Evolutionary conservation across 2,113 vertebrate genomes (phyloP).

Genomic region (Catharus minimus): DNA sequence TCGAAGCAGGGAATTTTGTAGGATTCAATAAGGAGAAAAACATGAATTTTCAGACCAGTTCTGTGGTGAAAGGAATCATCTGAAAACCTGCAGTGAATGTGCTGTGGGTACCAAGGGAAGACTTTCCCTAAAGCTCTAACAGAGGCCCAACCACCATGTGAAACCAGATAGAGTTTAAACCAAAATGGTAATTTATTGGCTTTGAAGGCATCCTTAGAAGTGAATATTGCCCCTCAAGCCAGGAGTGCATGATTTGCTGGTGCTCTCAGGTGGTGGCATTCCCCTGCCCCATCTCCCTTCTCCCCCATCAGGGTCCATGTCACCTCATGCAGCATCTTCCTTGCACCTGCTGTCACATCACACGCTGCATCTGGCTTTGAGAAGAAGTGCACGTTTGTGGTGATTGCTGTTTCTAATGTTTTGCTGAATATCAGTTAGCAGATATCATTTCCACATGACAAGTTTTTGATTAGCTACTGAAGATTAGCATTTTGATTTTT

Average conservation of each 20-base stretch:
- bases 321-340: background rate
- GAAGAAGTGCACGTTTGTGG: background rate
- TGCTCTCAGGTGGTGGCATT: background rate
- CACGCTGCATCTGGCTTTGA: background rate
- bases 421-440: background rate
- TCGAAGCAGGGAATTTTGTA: background rate
- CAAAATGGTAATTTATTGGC: background rate
- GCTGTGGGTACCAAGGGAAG: background rate
- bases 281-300: background rate
- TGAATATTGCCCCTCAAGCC: background rate
- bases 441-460: background rate
- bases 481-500: conserved; percentile 11
- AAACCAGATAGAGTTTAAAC: background rate
- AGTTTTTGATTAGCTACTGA: conserved; percentile 11
- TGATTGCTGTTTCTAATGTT: background rate
- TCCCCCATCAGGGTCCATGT: fast-evolving
- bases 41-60: background rate
- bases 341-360: background rate
- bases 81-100: background rate
- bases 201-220: background rate
- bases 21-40: background rate
- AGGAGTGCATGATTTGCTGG: background rate
- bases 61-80: background rate
- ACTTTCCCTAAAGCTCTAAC: background rate
- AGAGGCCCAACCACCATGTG: background rate